A percentile compares a stretch with the other conserved stretches of the same genome.
Evolutionary conservation across 2,888 invertebrate species (phyloP).

Genomic region (Drosophila aldrichi): DNA sequence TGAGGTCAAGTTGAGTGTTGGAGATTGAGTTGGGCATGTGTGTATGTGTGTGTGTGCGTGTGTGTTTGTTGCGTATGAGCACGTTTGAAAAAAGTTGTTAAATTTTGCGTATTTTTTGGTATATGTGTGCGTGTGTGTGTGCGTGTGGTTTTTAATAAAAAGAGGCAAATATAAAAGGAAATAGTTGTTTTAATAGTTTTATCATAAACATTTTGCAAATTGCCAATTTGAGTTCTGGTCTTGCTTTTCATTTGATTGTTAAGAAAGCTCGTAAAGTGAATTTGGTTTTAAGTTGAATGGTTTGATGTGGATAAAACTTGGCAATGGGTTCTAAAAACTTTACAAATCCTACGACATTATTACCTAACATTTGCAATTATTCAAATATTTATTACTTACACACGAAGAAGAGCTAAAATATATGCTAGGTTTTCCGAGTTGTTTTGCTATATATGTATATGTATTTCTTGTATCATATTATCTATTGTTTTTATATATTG

Average conservation of each 20-base stretch:
- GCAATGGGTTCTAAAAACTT: constrained; percentile 2
- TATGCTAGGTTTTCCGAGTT: neutral
- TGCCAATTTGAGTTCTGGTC: constrained; percentile 59
- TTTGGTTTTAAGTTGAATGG: constrained; percentile 14
- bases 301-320: constrained; percentile 6
- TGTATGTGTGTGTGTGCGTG: constrained; percentile 51
- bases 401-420: no score
- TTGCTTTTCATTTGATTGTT: constrained; percentile 15
- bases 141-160: constrained; percentile 61
- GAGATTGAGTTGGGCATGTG: constrained; percentile 48
- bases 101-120: constrained; percentile 43
- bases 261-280: constrained; percentile 27
- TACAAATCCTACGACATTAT: neutral
- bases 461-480: neutral
- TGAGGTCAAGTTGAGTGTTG: constrained; percentile 47
- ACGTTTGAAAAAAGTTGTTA: constrained; percentile 74
- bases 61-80: constrained; percentile 52
- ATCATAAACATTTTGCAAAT: constrained; percentile 67
- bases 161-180: constrained; percentile 77
- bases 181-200: constrained; percentile 82
- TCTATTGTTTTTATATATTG: neutral
- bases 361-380: neutral
- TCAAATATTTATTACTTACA: neutral
- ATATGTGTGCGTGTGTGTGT: constrained; percentile 23
- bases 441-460: no score